These are phyloP conservation scores for Lasioglossum marginatum DNA, from an alignment of 2,888 invertebrate species.

Conservation along the genomic window DNA sequence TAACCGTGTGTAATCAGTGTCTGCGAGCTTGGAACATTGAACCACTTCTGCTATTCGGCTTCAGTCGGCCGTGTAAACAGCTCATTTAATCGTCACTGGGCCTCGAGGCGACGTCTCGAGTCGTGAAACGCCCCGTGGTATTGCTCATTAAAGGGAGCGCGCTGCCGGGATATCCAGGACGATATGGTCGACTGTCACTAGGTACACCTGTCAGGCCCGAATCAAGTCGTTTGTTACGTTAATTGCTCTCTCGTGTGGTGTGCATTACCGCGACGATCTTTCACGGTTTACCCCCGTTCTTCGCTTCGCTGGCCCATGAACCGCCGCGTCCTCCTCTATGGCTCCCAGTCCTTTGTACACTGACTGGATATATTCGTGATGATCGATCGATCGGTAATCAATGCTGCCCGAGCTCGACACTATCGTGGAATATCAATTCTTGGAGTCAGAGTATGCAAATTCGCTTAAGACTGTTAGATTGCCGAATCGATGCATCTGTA, in stretches of 20 bases:
- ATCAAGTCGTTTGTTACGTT: constrained; percentile 66
- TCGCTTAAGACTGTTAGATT: not conserved
- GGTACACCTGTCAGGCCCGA: constrained; percentile 55
- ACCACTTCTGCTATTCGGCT: constrained; percentile 15
- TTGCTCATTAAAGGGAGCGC: constrained; percentile 61
- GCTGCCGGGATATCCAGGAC: constrained; percentile 38
- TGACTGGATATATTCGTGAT: constrained; percentile 24
- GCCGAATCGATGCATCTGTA: not conserved
- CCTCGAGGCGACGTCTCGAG: constrained; percentile 32
- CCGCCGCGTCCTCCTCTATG: not conserved
- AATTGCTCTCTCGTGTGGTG: constrained; percentile 63
- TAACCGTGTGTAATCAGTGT: constrained; percentile 17
- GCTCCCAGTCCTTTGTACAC: not conserved
- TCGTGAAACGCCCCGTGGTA: constrained; percentile 50
- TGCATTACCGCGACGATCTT: constrained; percentile 57
- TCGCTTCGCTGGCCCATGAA: constrained; percentile 45
- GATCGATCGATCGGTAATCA: constrained; percentile 33
- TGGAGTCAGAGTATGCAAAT: not conserved
- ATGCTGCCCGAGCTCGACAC: not conserved
- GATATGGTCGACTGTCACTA: constrained; percentile 54
- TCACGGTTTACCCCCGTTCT: constrained; percentile 59
- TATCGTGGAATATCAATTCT: not conserved
- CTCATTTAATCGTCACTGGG: constrained; percentile 39
- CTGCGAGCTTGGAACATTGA: not conserved
- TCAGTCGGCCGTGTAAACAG: constrained; percentile 42